These are phyloP conservation scores for Callocephalon fimbriatum DNA, from an alignment of 2,113 vertebrate species.

Conservation along the genomic window DNA sequence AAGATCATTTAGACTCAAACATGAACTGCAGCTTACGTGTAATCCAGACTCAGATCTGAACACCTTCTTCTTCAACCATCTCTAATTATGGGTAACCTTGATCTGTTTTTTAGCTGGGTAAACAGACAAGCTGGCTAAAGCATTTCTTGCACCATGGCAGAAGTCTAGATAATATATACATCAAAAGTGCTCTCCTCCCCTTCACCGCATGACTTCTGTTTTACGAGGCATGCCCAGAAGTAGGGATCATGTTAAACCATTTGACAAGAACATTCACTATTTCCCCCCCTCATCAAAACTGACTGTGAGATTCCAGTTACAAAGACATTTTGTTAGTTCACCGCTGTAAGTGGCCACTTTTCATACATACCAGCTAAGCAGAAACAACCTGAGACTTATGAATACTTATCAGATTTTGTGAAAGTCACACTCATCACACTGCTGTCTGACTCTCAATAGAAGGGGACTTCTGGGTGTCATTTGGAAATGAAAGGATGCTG, in stretches of 20 bases:
- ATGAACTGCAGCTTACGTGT: not conserved
- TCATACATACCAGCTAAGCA: conserved; percentile 4
- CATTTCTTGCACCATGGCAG: not conserved
- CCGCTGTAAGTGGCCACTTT: conserved; percentile 55
- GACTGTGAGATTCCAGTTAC: not conserved
- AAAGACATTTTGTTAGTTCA: conserved; percentile 62
- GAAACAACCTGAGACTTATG: conserved; percentile 49
- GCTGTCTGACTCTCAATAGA: conserved; percentile 42
- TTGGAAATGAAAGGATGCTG: conserved; percentile 60
- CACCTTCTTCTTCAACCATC: not conserved
- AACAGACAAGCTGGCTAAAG: conserved; percentile 39
- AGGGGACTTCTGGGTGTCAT: conserved; percentile 51
- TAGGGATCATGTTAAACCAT: conserved; percentile 40
- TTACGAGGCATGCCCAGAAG: conserved; percentile 10
- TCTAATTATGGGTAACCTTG: conserved; percentile 63
- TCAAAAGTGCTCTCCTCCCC: conserved; percentile 36
- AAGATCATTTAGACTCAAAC: conserved; percentile 32
- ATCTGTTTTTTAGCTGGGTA: conserved; percentile 50
- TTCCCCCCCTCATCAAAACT: not conserved
- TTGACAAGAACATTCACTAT: conserved; percentile 40
- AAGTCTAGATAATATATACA: conserved; percentile 27
- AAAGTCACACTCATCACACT: conserved; percentile 40
- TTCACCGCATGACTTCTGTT: conserved; percentile 31
- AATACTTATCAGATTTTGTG: conserved; percentile 64
- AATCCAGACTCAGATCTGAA: conserved; percentile 36